phyloP scores from a whole-genome alignment of 1,140 invertebrate genomes.

The Panagrolaimus sp. region DNA sequence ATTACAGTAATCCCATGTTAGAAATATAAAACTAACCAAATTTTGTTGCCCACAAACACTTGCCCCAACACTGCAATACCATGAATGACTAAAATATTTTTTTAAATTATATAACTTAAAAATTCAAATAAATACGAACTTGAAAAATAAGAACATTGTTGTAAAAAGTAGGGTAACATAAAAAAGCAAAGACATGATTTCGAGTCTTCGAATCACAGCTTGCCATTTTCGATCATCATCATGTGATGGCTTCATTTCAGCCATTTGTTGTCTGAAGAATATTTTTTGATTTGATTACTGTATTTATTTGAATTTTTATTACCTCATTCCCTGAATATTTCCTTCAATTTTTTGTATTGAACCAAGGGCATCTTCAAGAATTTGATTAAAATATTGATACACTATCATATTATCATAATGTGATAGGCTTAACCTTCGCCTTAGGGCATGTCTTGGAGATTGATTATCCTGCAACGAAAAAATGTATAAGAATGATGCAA shows the following conservation, averaged over 20 bases:
- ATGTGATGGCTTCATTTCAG: constrained; percentile 30
- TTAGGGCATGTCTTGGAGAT: constrained; percentile 13
- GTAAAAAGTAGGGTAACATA: constrained; percentile 51
- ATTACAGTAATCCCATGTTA: too few species aligned
- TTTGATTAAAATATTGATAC: constrained; percentile 57
- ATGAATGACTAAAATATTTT: constrained; percentile 41
- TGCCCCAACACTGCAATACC: constrained; percentile 56
- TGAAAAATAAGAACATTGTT: constrained; percentile 59
- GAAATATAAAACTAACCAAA: constrained; percentile 15
- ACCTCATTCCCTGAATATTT: constrained; percentile 44
- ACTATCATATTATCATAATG: constrained; percentile 54
- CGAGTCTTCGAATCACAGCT: constrained; percentile 52
- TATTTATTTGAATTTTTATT: background rate
- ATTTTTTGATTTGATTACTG: constrained; percentile 17
- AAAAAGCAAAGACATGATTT: constrained; percentile 53
- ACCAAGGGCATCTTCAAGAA: constrained; percentile 48
- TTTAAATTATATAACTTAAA: too few species aligned
- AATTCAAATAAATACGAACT: constrained; percentile 12
- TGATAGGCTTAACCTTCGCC: constrained; percentile 50
- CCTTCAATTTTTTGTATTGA: constrained; percentile 42
- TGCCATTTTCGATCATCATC: constrained; percentile 50
- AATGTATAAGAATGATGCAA: background rate
- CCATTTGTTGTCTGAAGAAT: constrained; percentile 42
- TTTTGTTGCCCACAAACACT: constrained; percentile 54
- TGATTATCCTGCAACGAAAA: background rate